Base-by-base conservation (phyloP, 2,888 invertebrate species). In the Idaea biselata region DNA sequence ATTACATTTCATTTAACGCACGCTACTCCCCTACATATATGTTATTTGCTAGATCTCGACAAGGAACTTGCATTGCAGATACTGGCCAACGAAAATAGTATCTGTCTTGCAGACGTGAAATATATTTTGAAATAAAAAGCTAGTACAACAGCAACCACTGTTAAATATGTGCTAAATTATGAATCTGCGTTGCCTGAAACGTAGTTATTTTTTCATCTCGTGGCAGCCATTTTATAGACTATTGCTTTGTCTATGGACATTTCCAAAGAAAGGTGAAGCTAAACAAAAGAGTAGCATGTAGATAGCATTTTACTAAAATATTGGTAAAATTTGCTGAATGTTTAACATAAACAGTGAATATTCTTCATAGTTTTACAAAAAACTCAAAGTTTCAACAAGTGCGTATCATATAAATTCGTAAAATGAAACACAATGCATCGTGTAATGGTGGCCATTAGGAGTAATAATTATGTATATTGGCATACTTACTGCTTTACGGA, bases 381-480 rank as follows among this genome's bases (percentile, higher is more conserved):
- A 73, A 70, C 74, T 76, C 74, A 69, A 73, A 74, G 67, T 80
- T 76, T 70, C 70, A 75, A 74, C 72, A 74, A 70, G 71, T 75
- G 79, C 81, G 80, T 78, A 80, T 73, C 72, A 69, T 75, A 75
- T 65, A 80, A 78, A 80, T 81, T 79, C 74, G 62, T 81, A 85
- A 83, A 86, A 86, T 89, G 87, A 87, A 86, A 82, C 81, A 84
- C 88, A 89, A 87, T 89, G 91, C 89, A 87, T 89, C 89, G 89
- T 91, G 91, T 91, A 91, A 91, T 92, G 93, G 93, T 91, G 91
- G 93, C 93, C 93, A 93, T 93, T 93, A 92, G 77, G 82, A 88
- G 82, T 81, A 91, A 91, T 91, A 90, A 93, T 91, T 93, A 91
- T 91, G 92, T 90, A 86, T 89, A 91, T 89, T 93, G 91, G 89